These are phyloP conservation scores for Cephalophus harveyi DNA, from an alignment of 2,113 vertebrate species.

Conservation along the genomic window DNA sequence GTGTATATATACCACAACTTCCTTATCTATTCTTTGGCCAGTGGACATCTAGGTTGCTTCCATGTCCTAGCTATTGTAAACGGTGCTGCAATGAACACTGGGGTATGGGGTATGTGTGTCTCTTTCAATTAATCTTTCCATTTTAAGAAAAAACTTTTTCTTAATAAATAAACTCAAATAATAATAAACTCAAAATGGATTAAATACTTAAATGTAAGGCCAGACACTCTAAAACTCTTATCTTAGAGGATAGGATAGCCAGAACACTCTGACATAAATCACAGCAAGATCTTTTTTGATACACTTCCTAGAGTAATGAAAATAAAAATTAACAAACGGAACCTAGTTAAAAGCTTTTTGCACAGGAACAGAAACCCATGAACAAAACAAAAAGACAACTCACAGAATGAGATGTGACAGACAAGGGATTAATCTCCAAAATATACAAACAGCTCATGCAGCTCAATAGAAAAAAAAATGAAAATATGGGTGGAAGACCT, in stretches of 20 bases:
- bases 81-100: not conserved
- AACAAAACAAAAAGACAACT: not conserved
- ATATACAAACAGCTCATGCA: not conserved
- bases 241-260: not conserved
- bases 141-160: conserved; percentile 32
- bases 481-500: not conserved
- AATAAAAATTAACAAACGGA: not conserved
- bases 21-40: not conserved
- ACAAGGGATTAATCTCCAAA: not conserved
- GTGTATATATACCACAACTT: not conserved
- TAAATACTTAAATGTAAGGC: not conserved
- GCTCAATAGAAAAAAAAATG: not conserved
- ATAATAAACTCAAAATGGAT: not conserved
- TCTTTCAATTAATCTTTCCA: not conserved
- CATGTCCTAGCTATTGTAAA: not conserved
- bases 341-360: not conserved
- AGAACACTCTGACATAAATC: not conserved
- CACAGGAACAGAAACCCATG: not conserved
- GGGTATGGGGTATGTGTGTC: not conserved
- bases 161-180: not conserved
- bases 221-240: not conserved
- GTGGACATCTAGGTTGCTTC: not conserved
- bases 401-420: not conserved
- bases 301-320: not conserved
- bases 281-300: not conserved